Base-by-base conservation (phyloP, 2,888 invertebrate genomes). In the Ormyrus nitidulus region DNA sequence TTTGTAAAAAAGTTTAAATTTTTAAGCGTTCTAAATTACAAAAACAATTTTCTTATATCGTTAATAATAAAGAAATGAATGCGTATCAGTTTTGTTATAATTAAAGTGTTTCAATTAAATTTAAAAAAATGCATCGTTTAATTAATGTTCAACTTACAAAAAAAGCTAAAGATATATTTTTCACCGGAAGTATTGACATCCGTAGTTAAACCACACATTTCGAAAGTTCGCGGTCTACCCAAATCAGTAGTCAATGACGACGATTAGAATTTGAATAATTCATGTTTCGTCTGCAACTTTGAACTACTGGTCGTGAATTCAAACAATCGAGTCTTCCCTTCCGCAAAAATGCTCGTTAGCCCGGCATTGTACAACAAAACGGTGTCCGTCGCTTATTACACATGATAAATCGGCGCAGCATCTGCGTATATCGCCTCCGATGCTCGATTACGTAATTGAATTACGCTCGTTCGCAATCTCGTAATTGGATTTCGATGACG, bases 241-340 rank as follows among this genome's bases (percentile, higher is more conserved):
- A 8, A 48, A 48, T 13, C n/a, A 70, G n/a, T 58, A 58, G 13
- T 46, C 13, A 6, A 34, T 53, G 56, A 44, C 51, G 74, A 49
- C 80, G 72, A 76, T 75, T 77, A 61, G 81, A 74, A 65, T 76
- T 46, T 81, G 77, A 77, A 81, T 81, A 78, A 81, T 81, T 81
- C 81, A 81, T 81, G 66, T 7, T n/a, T 54, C 70, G 46, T 8
- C 61, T 49, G 13, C 61, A 49, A 74, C 81, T 78, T 77, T 77
- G 61, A 53, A 59, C 19, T 46, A 53, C 59, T 75, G 59, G 75
- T 11, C 72, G 62, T 70, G 80, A 73, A 77, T 77, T 69, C 72
- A 51, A 72, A 80, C 69, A 70, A 46, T 8, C 53, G 68, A 44
- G 11, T 10, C 11, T 11, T 53, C 68, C 9, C 58, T 34, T 34